Conservation (phyloP, 2,113 vertebrate genomes). For the Oreochromis niloticus region DNA sequence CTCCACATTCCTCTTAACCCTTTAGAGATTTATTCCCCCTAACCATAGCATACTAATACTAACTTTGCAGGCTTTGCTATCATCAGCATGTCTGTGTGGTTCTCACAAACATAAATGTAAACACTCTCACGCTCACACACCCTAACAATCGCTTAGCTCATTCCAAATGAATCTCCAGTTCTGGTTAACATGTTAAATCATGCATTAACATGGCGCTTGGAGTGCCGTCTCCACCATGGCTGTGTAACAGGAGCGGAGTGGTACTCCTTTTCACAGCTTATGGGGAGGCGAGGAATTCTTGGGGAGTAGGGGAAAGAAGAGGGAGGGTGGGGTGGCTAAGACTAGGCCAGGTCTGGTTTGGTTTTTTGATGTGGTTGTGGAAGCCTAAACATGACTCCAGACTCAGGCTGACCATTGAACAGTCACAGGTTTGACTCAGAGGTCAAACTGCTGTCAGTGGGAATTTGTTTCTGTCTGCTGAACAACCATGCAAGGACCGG, state of each 20-base stretch:
- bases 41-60: constrained; percentile 32
- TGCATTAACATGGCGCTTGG: constrained; percentile 45
- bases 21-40: neutral
- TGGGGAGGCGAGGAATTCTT: constrained; percentile 13
- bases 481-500: neutral
- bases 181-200: constrained; percentile 56
- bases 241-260: constrained; percentile 59
- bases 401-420: neutral
- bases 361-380: neutral
- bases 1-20: neutral
- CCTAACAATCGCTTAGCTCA: constrained; percentile 18
- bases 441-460: constrained; percentile 4
- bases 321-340: constrained; percentile 7
- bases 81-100: constrained; percentile 35
- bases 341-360: neutral
- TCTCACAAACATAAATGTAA: neutral
- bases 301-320: neutral
- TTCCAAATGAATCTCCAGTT: constrained; percentile 14
- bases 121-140: neutral
- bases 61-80: neutral
- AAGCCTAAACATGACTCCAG: constrained; percentile 43
- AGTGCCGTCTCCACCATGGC: constrained; percentile 28
- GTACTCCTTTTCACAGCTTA: constrained; percentile 46
- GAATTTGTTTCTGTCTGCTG: constrained; percentile 32
- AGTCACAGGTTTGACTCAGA: constrained; percentile 7